Evolutionary conservation across 2,888 invertebrate species (phyloP).

Genomic region (Lasius platythorax): DNA sequence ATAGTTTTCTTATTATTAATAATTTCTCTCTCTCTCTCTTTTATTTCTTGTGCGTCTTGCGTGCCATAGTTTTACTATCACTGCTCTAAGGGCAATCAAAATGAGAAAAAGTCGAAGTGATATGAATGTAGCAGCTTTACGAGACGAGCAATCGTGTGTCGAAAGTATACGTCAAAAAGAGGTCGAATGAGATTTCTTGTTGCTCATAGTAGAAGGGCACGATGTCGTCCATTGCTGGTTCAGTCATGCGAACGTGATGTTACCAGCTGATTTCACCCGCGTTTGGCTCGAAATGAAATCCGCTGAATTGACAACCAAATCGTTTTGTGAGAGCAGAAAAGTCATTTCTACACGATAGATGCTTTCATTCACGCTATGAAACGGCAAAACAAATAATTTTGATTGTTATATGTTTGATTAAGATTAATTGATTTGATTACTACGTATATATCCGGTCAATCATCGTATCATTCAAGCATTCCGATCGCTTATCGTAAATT

Average conservation of each 20-base stretch:
- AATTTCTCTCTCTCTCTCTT: not conserved
- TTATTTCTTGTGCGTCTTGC: not conserved
- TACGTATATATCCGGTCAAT: not conserved
- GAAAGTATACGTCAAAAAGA: constrained; percentile 46
- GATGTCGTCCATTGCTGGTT: constrained; percentile 60
- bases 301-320: constrained; percentile 56
- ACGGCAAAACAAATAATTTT: constrained; percentile 22
- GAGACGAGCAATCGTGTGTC: constrained; percentile 55
- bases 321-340: not conserved
- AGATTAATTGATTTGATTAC: constrained; percentile 47
- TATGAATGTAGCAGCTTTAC: not conserved
- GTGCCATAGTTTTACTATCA: not conserved
- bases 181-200: constrained; percentile 50
- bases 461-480: constrained; percentile 3
- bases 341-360: not conserved
- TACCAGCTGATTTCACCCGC: constrained; percentile 67
- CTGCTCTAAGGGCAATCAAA: not conserved
- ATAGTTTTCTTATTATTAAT: not conserved
- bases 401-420: not conserved
- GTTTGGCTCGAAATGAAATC: constrained; percentile 69
- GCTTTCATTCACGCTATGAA: constrained; percentile 1
- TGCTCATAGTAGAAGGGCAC: constrained; percentile 56
- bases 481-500: constrained; percentile 37
- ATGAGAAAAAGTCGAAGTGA: not conserved
- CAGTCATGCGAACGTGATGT: constrained; percentile 70